Percentiles rank a stretch among this genome's conserved stretches.
These are phyloP conservation scores for Acanthornis magna DNA, from an alignment of 2,797 vertebrate species.

Conservation along the genomic window DNA sequence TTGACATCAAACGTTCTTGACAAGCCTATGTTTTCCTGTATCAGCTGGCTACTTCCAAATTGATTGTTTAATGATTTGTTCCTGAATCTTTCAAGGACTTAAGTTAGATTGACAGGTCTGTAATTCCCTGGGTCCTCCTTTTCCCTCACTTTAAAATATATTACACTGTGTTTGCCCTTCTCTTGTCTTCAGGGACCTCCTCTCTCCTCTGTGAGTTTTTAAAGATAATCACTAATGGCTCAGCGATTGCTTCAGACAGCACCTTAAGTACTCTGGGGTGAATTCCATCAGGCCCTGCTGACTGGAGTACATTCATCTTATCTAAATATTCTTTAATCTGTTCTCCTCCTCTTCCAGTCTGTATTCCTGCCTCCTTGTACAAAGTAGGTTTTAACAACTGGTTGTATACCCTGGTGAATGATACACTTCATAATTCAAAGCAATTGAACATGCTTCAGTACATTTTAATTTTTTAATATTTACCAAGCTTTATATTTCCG, in stretches of 20 bases:
- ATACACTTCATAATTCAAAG: not conserved
- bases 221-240: constrained; percentile 57
- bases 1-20: not conserved
- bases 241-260: not conserved
- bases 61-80: constrained; percentile 32
- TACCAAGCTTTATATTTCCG: not conserved
- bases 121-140: constrained; percentile 26
- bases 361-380: not conserved
- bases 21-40: not conserved
- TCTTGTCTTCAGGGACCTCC: constrained; percentile 28
- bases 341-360: not conserved
- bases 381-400: not conserved
- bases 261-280: constrained; percentile 32
- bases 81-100: constrained; percentile 19
- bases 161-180: constrained; percentile 16
- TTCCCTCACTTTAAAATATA: not conserved
- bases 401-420: not conserved
- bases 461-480: not conserved
- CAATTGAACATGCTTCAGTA: not conserved
- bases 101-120: constrained; percentile 24
- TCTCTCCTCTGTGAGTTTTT: constrained; percentile 43
- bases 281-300: constrained; percentile 33
- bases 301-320: constrained; percentile 28
- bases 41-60: constrained; percentile 35
- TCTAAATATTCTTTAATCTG: constrained; percentile 33